Evolutionary conservation across 1,140 invertebrate species (phyloP), one percentile per base, ranked within the genome.

Genomic region (Akabosia matsudoensis): DNA sequence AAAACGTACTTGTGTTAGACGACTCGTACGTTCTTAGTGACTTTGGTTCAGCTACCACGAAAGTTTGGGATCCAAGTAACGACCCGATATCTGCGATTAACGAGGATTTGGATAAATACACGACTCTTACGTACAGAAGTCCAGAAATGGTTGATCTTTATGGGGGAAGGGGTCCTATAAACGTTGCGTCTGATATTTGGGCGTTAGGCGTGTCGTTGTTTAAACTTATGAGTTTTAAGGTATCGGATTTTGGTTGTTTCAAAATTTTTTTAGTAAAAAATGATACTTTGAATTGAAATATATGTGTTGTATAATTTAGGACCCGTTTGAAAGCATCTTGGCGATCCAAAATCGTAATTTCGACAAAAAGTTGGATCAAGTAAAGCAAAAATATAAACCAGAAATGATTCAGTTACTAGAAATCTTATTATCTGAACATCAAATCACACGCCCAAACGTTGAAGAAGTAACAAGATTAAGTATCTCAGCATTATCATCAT

Each of bases 111-210:
- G 92, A 95, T 85, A 93, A 93, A 83, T 97, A 97, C 84, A 98
- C 96, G 2, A 98, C 96, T 0, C 85, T 97, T 22, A 93, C 93
- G 64, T 97, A 98, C 85, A 89, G 96, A 82, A 89, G 95, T 22
- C 96, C 96, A 26, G 96, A 98, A 88, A 97, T 98, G 96, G 90
- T 98, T 33, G 95, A 98, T 86, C 88, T 98, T 80, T 98, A 97
- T 85, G 90, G 88, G 80, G 93, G 92, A 28, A 93, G 93, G 86
- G 80, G 80, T 26, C 85, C 90, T 26, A 96, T 97, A 75, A 94
- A 94, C n/a, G 94, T 91, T 4, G 96, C 96, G 86, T 88, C 92
- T 56, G 95, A 97, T 87, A 94, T 97, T 84, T 96, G 94, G 94
- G 93, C 80, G 18, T 52, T 81, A 10, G 80, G 80, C 13, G 74